Percentiles rank a stretch among this genome's conserved stretches.
These are phyloP conservation scores for Bathynomus jamesi DNA, from an alignment of 1,140 invertebrate genomes.

Conservation along the genomic window DNA sequence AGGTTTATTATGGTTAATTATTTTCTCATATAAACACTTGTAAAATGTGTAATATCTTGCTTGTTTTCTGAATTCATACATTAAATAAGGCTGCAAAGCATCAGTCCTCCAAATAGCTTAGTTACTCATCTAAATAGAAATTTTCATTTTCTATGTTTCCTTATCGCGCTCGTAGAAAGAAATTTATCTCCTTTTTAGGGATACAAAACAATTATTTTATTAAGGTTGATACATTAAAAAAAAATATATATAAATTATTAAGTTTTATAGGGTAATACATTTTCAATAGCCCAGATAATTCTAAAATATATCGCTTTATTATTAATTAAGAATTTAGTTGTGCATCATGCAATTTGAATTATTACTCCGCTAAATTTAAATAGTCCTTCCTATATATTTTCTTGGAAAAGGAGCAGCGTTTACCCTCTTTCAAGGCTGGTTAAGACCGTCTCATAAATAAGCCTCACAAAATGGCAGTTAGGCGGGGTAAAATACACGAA, in stretches of 20 bases:
- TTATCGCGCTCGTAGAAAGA: background rate
- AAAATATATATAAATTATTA: too few species aligned
- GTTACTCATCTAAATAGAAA: background rate
- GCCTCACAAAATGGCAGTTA: constrained; percentile 36
- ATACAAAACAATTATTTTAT: background rate
- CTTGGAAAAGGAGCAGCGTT: constrained; percentile 25
- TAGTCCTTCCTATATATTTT: constrained; percentile 14
- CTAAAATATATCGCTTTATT: too few species aligned
- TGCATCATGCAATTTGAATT: too few species aligned
- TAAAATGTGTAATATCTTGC: too few species aligned
- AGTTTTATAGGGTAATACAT: too few species aligned
- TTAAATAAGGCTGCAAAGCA: background rate
- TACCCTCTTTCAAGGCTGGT: constrained; percentile 12
- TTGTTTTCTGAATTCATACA: too few species aligned
- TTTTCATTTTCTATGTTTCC: background rate
- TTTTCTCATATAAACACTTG: too few species aligned
- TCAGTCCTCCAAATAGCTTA: background rate
- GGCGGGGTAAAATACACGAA: constrained; percentile 34
- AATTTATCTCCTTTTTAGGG: background rate
- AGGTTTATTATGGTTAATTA: too few species aligned
- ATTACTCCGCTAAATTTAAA: constrained; percentile 13
- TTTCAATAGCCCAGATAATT: too few species aligned
- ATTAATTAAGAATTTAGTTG: too few species aligned
- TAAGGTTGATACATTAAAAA: background rate
- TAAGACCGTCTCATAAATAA: constrained; percentile 33